phyloP scores from a whole-genome alignment of 2,113 vertebrate genomes.

The Phylloscopus whistleri region DNA sequence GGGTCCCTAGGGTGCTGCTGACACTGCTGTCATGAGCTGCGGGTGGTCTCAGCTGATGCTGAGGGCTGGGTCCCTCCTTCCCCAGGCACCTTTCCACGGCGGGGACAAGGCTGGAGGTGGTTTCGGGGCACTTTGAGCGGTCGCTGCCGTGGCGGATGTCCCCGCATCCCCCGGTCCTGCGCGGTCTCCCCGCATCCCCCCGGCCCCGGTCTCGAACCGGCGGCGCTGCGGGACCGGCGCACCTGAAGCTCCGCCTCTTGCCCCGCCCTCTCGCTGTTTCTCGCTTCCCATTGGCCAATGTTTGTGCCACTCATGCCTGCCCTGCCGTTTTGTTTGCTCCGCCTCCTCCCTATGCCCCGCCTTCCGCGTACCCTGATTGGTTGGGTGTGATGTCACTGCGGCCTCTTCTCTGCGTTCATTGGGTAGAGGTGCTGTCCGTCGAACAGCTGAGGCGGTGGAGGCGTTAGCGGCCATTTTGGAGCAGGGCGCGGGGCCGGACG shows the following conservation, averaged over 20 bases:
- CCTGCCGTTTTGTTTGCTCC: fast-evolving
- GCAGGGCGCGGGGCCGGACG: not conserved
- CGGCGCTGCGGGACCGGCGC: fast-evolving
- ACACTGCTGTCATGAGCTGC: fast-evolving
- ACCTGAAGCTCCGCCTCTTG: fast-evolving
- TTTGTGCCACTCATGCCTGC: fast-evolving
- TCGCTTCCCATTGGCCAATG: fast-evolving
- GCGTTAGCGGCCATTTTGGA: slow-evolving; percentile 34
- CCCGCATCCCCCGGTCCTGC: not conserved
- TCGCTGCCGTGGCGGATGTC: no score
- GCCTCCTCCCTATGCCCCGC: fast-evolving
- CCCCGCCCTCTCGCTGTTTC: fast-evolving
- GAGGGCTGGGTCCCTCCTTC: not conserved
- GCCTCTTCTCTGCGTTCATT: not conserved
- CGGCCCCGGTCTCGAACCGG: not conserved
- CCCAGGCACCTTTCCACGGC: no score
- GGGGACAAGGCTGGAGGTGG: no score
- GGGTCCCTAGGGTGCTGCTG: not conserved
- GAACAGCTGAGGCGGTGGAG: not conserved
- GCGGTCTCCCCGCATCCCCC: not conserved
- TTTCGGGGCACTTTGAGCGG: not conserved
- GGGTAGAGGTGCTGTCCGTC: not conserved
- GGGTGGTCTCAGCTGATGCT: not conserved
- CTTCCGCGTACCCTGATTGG: fast-evolving
- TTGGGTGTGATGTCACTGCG: fast-evolving